These are phyloP conservation scores for Drosophila baimaii DNA, from an alignment of 1,140 invertebrate species.

Conservation along the genomic window DNA sequence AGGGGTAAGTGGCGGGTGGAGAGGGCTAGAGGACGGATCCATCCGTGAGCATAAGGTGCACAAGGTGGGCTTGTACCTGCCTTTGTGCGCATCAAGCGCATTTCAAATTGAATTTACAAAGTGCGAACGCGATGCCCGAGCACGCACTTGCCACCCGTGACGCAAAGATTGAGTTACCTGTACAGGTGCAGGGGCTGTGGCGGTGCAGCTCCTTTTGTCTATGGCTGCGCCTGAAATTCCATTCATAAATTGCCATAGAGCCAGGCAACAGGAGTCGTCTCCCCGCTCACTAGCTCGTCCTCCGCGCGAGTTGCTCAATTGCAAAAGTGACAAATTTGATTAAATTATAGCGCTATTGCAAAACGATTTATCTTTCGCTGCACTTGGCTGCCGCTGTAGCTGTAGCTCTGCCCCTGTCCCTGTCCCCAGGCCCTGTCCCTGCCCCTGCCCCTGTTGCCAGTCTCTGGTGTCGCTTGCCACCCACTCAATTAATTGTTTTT, in stretches of 20 bases:
- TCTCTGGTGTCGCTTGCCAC: conserved; percentile 41
- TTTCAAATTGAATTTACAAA: conserved; percentile 76
- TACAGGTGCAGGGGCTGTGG: conserved; percentile 7
- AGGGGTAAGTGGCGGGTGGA: too few species aligned
- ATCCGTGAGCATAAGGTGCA: conserved; percentile 20
- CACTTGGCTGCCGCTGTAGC: conserved; percentile 62
- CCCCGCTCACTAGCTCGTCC: background rate
- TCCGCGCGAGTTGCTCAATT: conserved; percentile 71
- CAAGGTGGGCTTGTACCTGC: conserved; percentile 30
- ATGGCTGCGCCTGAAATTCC: conserved; percentile 22
- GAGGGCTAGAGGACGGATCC: too few species aligned
- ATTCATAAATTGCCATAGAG: conserved; percentile 65
- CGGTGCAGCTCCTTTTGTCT: conserved; percentile 15
- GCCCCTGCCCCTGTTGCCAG: conserved; percentile 16
- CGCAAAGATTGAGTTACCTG: conserved; percentile 42
- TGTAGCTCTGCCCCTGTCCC: conserved; percentile 20
- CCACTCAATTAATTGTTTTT: conserved; percentile 82
- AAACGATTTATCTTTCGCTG: conserved; percentile 79
- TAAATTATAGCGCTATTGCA: conserved; percentile 82
- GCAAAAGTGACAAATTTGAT: conserved; percentile 82
- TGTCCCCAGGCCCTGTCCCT: too few species aligned
- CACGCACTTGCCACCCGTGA: conserved; percentile 45
- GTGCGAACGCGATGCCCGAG: conserved; percentile 52
- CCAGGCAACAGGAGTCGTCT: conserved; percentile 5
- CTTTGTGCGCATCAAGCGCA: conserved; percentile 68